Base-by-base conservation (phyloP, 2,797 vertebrate species). In the Phalanger gymnotis region DNA sequence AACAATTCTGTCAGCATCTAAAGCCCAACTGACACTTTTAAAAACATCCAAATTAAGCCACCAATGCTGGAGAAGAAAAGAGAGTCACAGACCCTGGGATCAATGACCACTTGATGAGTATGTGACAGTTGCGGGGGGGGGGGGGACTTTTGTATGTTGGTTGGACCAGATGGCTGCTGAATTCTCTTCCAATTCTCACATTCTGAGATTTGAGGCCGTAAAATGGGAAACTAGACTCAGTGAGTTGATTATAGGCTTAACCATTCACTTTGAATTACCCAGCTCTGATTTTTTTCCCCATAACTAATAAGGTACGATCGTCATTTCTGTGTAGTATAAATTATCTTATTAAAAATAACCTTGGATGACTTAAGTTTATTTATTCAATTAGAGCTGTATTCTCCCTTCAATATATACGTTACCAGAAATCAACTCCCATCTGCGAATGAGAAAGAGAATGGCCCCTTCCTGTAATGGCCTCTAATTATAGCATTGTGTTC, bases 301-400 rank as follows among this genome's bases (percentile, higher is more conserved):
- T 19, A 97, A 94, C n/a, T 96, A 97, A 96, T 95, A 96, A 93
- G 94, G 57, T 96, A 94, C 96, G 95, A 96, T 95, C 96, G 94
- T 96, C 93, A 97, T 61, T 97, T 97, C 94, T 95, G 51, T 95
- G 53, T 96, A 54, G 19, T 91, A 96, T 97, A 81, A 96, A 96
- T 96, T 91, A 13, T 93, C 89, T 95, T 97, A 96, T 96, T 96
- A 97, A 97, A 95, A 96, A 95, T 92, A 97, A 97, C 94, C 96
- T 96, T 95, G 73, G 92, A 97, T 51, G 52, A 96, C 58, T 95
- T 96, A 97, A 96, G 96, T 97, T 97, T 97, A 97, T 98, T 96
- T 97, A 96, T 91, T 96, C 97, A 97, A 97, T 97, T 97, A 98
- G 87, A 95, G n/a, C 90, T 57, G 91, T 97, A 90, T 95, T 97